Evolutionary conservation across 1,140 invertebrate species (phyloP).

Genomic region (Psilanteris sp.): DNA sequence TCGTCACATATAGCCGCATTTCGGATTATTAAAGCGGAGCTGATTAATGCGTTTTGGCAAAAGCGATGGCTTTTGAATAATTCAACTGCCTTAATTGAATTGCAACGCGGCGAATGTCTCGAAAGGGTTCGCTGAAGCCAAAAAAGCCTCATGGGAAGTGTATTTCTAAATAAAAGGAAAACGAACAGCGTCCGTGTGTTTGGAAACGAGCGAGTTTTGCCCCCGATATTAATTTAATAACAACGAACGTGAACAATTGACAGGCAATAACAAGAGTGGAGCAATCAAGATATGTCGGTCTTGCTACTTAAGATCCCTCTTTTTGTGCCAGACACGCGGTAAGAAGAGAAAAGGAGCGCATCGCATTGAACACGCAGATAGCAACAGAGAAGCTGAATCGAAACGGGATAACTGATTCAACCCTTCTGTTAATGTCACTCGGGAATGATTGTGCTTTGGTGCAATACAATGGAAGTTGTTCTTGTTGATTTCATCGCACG

Average conservation of each 20-base stretch:
- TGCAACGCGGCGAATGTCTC: slow-evolving; percentile 19
- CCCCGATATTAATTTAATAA: slow-evolving; percentile 80
- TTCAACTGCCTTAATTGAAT: slow-evolving; percentile 27
- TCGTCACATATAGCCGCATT: background rate
- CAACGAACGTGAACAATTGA: slow-evolving; percentile 76
- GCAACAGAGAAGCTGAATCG: slow-evolving; percentile 37
- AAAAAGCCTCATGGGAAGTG: slow-evolving; percentile 59
- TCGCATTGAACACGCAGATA: background rate
- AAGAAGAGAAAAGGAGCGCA: slow-evolving; percentile 56
- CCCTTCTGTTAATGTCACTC: slow-evolving; percentile 78
- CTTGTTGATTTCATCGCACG: slow-evolving; percentile 80
- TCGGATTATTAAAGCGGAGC: background rate
- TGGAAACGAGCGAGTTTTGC: slow-evolving; percentile 47
- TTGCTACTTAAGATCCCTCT: slow-evolving; percentile 68
- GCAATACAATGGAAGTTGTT: slow-evolving; percentile 75
- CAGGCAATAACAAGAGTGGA: slow-evolving; percentile 77
- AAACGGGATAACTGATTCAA: slow-evolving; percentile 69
- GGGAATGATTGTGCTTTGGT: slow-evolving; percentile 68
- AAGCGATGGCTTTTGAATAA: slow-evolving; percentile 17
- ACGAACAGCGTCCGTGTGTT: slow-evolving; percentile 31
- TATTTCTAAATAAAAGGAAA: slow-evolving; percentile 56
- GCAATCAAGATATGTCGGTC: slow-evolving; percentile 72
- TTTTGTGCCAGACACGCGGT: slow-evolving; percentile 16
- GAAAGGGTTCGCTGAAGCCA: slow-evolving; percentile 27
- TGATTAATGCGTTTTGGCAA: no score